Base-by-base conservation (phyloP, 2,113 vertebrate genomes). In the Siniperca chuatsi region DNA sequence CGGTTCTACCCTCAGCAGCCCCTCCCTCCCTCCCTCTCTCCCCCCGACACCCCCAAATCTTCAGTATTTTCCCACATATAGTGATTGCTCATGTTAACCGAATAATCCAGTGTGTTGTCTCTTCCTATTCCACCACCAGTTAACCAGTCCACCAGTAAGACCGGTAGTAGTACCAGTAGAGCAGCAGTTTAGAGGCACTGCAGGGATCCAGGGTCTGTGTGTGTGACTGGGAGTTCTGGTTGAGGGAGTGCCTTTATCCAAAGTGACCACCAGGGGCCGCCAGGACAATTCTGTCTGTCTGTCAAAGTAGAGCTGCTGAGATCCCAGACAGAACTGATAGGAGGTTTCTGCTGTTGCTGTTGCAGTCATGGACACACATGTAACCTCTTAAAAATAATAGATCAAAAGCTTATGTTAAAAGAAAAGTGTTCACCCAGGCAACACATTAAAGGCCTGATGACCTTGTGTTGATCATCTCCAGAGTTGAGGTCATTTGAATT, bases 171-270 rank as follows among this genome's bases (percentile, higher is more conserved):
- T 23, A 23, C 61, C 42, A 54, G 74, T 23, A 3, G 4, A 54
- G 73, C 21, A 25, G 37, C 54, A 18, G 20, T 20, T 37, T 2
- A 9, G 11, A 40, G 55, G 40, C 35, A 20, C 18, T 29, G 79
- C n/a, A 29, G 62, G 50, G 40, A 61, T 73, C 52, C 68, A 90
- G 92, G 92, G 82, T 91, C 92, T 86, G 73, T 35, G 87, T 93
- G 93, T 83, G 58, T 89, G 91, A 87, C 89, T 85, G 93, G 93
- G 84, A 89, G 92, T 93, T 90, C 92, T 90, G 92, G 93, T 93
- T 92, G 67, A 52, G 55, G 5, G 25, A 16, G 25, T 79, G 70
- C 55, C 76, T 77, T 76, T 33, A 2, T n/a, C 4, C 0, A n/a
- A 0, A 6, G 3, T 29, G 33, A 4, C 89, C 93, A 90, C 88